Evolutionary conservation across 2,113 vertebrate genomes (phyloP), one percentile per base, ranked within the genome.

Genomic region (Amblyopsis rosae): DNA sequence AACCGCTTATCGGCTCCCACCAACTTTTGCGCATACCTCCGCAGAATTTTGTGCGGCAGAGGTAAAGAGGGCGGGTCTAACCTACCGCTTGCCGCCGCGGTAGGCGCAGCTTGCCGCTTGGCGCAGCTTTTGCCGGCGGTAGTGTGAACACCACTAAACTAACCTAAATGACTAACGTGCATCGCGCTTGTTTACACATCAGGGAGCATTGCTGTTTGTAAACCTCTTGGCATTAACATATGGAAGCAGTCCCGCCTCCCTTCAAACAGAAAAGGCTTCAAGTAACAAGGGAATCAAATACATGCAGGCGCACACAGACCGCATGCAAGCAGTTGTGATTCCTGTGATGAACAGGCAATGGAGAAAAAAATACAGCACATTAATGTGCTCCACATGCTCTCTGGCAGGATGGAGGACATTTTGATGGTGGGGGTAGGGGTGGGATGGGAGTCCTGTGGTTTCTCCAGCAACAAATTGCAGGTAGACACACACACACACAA

Each of bases 311-410:
- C 53, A 15, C 53, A 55, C 9, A 47, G 47, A 32, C 62, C 84
- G 78, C 85, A 82, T 76, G 69, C 67, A 73, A n/a, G 78, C 86
- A 69, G 86, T 86, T 86, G 87, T 86, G 85, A 90, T 88, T 89
- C 82, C 84, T 86, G 75, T 76, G 79, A 77, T 74, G 80, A 86
- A 82, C 85, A 90, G 91, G 89, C 90, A 91, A 92, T 93, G 92
- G 92, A 93, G 93, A 93, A 82, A 93, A 93, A 93, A 92, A 92
- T 93, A 93, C 88, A 87, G 88, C 70, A 50, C 87, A 90, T 91
- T 93, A 93, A 93, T 93, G 90, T 89, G 79, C 87, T 84, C 91
- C 93, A 93, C 91, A 93, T 93, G 93, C 92, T 81, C 82, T 86
- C 82, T 91, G 91, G 92, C 91, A 90, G 77, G 35, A 69, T 32